phyloP scores from a whole-genome alignment of 53 echinoderm and acorn worm genomes.

The Temnopleurus reevesii region DNA sequence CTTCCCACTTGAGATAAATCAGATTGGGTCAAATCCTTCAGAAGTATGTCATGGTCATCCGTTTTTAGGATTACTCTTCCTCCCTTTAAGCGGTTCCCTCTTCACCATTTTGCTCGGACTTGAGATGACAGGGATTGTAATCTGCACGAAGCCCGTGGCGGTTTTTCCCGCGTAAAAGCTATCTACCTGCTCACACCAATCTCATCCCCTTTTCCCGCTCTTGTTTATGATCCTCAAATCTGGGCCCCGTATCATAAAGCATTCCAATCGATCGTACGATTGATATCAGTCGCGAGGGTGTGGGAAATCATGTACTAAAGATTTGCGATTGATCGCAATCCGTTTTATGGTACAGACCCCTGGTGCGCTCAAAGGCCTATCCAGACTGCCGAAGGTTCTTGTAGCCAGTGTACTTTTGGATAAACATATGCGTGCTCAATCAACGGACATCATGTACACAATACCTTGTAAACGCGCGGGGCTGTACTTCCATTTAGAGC shows the following conservation, averaged over 20 bases:
- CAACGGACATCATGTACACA: too few relatives aligned
- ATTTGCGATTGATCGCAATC: too few relatives aligned
- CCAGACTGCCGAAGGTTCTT: too few relatives aligned
- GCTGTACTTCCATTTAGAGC: neutral
- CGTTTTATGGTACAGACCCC: too few relatives aligned
- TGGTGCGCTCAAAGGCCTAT: too few relatives aligned
- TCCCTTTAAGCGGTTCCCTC: neutral
- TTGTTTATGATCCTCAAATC: neutral
- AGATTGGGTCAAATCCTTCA: neutral
- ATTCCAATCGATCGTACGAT: neutral
- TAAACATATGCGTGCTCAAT: too few relatives aligned
- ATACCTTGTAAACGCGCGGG: neutral
- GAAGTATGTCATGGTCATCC: constrained; percentile 42
- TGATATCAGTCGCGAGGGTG: neutral
- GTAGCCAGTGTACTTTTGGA: too few relatives aligned
- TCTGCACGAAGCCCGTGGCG: neutral
- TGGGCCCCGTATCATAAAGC: neutral
- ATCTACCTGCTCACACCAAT: constrained; percentile 31
- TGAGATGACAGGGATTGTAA: constrained; percentile 17
- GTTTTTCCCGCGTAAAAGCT: constrained; percentile 22
- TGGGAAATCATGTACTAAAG: too few relatives aligned
- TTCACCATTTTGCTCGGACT: neutral
- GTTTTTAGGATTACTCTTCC: neutral
- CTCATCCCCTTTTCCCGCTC: neutral
- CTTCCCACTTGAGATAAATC: neutral